phyloP scores from a whole-genome alignment of 2,888 invertebrate genomes.

The Lepidonotus clava region DNA sequence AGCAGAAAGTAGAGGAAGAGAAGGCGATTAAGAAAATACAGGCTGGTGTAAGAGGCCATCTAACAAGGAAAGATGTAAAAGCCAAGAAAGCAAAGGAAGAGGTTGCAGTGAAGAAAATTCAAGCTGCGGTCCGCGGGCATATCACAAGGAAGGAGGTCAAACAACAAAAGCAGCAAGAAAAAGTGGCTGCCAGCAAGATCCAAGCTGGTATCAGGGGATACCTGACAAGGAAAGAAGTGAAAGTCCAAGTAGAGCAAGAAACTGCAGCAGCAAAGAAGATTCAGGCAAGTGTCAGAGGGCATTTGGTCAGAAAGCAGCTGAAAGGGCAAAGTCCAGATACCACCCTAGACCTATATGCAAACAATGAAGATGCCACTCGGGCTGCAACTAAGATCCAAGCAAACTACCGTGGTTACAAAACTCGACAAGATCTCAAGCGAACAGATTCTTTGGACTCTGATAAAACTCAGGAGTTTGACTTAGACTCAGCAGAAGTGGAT shows the following conservation, averaged over 20 bases:
- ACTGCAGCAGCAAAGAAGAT: background rate
- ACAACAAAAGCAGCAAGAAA: slow-evolving; percentile 70
- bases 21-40: background rate
- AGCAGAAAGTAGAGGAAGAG: background rate
- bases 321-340: no score
- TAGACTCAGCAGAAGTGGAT: background rate
- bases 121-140: slow-evolving; percentile 6
- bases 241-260: background rate
- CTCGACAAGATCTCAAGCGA: background rate
- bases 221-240: slow-evolving; percentile 64
- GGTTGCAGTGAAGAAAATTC: background rate
- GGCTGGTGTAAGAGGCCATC: slow-evolving; percentile 10
- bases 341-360: no score
- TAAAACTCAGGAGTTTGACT: slow-evolving; percentile 14
- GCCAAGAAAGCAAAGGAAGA: background rate
- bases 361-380: slow-evolving; percentile 65
- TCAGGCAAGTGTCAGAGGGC: slow-evolving; percentile 26
- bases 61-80: background rate
- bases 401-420: slow-evolving; percentile 68
- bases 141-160: slow-evolving; percentile 66
- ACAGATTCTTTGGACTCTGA: background rate
- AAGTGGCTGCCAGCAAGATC: slow-evolving; percentile 69
- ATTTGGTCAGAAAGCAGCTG: background rate
- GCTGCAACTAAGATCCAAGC: slow-evolving; percentile 78
- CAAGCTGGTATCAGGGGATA: slow-evolving; percentile 70